Evolutionary conservation across 2,113 vertebrate species (phyloP).

Genomic region (Burhinus bistriatus): DNA sequence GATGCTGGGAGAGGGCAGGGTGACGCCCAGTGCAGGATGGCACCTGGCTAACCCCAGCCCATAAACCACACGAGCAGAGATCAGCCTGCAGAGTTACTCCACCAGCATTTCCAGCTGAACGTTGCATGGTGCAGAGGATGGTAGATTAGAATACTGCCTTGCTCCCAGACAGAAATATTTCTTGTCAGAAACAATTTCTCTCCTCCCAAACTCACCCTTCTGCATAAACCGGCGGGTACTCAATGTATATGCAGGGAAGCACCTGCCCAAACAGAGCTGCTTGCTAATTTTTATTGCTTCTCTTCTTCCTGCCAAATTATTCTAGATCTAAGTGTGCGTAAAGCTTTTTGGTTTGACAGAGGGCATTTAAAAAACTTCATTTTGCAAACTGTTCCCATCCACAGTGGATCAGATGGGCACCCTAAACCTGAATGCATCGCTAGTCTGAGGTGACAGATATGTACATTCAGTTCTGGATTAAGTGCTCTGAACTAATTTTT

Average conservation of each 20-base stretch:
- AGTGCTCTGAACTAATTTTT: background rate
- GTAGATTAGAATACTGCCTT: background rate
- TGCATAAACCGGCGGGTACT: background rate
- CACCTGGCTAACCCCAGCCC: background rate
- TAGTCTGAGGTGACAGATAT: background rate
- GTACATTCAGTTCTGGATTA: background rate
- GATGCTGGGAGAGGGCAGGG: fast-evolving
- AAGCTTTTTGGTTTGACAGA: background rate
- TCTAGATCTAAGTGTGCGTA: background rate
- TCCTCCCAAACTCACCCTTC: background rate
- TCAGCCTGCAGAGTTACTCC: background rate
- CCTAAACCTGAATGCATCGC: background rate
- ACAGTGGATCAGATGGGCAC: background rate
- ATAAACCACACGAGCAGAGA: background rate
- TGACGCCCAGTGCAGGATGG: background rate
- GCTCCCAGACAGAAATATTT: background rate
- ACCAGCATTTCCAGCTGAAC: background rate
- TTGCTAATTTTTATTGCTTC: background rate
- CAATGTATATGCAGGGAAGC: background rate
- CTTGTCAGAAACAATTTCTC: background rate
- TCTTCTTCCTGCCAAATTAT: background rate
- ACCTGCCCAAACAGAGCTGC: background rate
- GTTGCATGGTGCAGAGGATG: background rate
- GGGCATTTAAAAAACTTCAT: background rate
- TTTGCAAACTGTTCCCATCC: background rate